phyloP scores from a whole-genome alignment of 2,113 vertebrate genomes.

The Macrotus californicus region DNA sequence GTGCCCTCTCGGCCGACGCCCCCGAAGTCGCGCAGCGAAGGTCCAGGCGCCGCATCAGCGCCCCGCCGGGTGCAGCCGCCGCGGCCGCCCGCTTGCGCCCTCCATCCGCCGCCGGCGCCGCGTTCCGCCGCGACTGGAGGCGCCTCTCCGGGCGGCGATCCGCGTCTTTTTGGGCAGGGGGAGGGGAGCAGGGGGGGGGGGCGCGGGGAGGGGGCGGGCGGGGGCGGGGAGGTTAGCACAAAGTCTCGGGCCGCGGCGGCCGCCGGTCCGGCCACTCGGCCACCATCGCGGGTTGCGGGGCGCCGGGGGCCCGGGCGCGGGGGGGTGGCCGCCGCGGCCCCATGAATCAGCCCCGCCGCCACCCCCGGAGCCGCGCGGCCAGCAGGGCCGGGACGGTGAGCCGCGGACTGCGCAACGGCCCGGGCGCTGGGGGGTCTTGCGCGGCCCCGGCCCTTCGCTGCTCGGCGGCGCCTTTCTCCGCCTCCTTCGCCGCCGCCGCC shows the following conservation, averaged over 20 bases:
- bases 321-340: conserved; percentile 72
- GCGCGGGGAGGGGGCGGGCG: conserved; percentile 1
- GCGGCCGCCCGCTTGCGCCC: conserved; percentile 68
- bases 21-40: conserved; percentile 82
- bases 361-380: conserved; percentile 73
- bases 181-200: conserved; percentile 61
- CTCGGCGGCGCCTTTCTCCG: background rate
- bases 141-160: conserved; percentile 60
- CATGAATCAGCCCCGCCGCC: conserved; percentile 80
- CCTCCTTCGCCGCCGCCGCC: background rate
- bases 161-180: conserved; percentile 58
- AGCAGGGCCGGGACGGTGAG: conserved; percentile 58
- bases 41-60: conserved; percentile 83
- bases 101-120: conserved; percentile 55
- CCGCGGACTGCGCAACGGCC: conserved; percentile 75
- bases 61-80: conserved; percentile 78
- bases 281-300: conserved; percentile 64
- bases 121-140: conserved; percentile 61
- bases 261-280: conserved; percentile 60
- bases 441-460: conserved; percentile 35
- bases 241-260: conserved; percentile 72
- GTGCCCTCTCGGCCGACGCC: conserved; percentile 84
- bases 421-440: conserved; percentile 55
- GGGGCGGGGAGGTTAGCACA: conserved; percentile 43
- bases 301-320: conserved; percentile 55